Conservation (phyloP, 2,113 vertebrate species). For the Fukomys damarensis region DNA sequence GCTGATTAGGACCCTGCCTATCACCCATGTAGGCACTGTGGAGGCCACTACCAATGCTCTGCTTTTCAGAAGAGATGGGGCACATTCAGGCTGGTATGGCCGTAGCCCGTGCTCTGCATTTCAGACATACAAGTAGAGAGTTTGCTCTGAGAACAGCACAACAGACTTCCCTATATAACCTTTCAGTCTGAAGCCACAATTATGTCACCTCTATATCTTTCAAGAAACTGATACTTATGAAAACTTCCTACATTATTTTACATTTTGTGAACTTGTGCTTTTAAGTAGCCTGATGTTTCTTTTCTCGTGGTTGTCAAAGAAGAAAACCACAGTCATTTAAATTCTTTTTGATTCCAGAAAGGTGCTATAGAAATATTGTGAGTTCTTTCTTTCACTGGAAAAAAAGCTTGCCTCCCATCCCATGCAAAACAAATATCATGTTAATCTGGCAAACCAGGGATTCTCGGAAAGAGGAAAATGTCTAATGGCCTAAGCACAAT, state of each 20-base stretch:
- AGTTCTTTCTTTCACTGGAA: neutral
- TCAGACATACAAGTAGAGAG: neutral
- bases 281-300: neutral
- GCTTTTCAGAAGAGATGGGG: neutral
- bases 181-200: neutral
- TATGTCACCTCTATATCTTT: neutral
- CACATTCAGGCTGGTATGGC: too few species aligned
- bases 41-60: neutral
- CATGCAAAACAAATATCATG: neutral
- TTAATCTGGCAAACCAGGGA: neutral
- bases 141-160: neutral
- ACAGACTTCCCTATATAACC: too few species aligned
- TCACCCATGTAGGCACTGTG: neutral
- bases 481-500: neutral
- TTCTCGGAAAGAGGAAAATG: neutral
- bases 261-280: neutral
- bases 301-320: neutral
- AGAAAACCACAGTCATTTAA: neutral
- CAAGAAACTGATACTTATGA: neutral
- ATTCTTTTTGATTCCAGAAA: neutral
- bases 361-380: neutral
- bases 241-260: neutral
- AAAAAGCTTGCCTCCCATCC: neutral
- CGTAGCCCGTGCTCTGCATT: too few species aligned
- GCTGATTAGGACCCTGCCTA: neutral